phyloP scores from a whole-genome alignment of 1,140 invertebrate species.

The Eumaeus atala region DNA sequence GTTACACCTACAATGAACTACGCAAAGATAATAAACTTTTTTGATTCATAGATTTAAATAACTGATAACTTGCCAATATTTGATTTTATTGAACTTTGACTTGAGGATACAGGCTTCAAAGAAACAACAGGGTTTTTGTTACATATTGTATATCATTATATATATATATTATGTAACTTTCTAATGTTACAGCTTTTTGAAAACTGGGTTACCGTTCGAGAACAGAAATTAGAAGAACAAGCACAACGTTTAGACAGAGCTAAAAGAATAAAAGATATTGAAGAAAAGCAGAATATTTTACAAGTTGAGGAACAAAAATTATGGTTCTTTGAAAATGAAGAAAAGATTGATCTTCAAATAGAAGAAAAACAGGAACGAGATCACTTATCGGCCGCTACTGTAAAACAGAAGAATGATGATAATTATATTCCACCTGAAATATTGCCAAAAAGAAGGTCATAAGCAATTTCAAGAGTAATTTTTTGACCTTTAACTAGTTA shows the following conservation, averaged over 20 bases:
- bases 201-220: conserved; percentile 76
- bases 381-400: conserved; percentile 64
- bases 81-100: too few species aligned
- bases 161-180: conserved; percentile 11
- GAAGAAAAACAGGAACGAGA: conserved; percentile 75
- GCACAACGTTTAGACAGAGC: conserved; percentile 71
- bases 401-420: conserved; percentile 67
- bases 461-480: conserved; percentile 1
- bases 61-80: too few species aligned
- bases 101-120: too few species aligned
- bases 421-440: conserved; percentile 82
- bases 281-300: conserved; percentile 76
- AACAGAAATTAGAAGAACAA: conserved; percentile 76
- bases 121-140: too few species aligned
- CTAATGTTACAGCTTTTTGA: conserved; percentile 71
- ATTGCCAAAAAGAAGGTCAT: conserved; percentile 41
- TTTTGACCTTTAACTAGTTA: too few species aligned
- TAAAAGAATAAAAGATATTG: conserved; percentile 75
- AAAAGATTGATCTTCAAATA: conserved; percentile 82
- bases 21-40: too few species aligned
- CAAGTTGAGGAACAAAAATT: conserved; percentile 78
- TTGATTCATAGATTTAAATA: too few species aligned
- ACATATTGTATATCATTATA: too few species aligned
- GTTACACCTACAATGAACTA: too few species aligned
- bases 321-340: conserved; percentile 87